Evolutionary conservation across 2,797 vertebrate species (phyloP).

Genomic region (Sarcophilus harrisii): DNA sequence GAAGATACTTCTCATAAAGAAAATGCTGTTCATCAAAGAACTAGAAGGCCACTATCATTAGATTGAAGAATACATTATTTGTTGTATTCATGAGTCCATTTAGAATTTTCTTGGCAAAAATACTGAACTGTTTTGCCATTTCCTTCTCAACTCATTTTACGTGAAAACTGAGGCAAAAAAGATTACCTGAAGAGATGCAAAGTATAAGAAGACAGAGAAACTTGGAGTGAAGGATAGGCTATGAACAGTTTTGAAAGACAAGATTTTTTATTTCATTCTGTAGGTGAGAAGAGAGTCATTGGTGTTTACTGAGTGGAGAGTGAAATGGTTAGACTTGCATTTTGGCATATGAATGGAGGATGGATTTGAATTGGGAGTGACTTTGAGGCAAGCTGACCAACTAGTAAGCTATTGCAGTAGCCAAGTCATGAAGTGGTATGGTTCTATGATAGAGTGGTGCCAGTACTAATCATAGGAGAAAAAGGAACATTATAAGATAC

Average conservation of each 20-base stretch:
- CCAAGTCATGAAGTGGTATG: not conserved
- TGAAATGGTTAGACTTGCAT: not conserved
- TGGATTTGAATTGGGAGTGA: not conserved
- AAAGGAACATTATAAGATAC: not conserved
- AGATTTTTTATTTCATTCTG: not conserved
- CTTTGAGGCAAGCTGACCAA: not conserved
- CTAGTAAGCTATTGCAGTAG: not conserved
- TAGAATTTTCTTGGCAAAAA: not conserved
- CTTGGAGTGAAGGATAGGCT: not conserved
- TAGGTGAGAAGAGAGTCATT: not conserved
- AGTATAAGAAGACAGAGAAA: not conserved
- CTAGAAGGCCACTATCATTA: not conserved
- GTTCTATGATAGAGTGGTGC: not conserved
- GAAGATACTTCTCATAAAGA: not conserved
- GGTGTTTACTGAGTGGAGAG: not conserved
- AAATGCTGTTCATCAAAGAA: not conserved
- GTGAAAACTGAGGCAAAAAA: not conserved
- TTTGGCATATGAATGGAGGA: not conserved
- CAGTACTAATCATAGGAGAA: not conserved
- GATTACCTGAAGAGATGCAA: not conserved
- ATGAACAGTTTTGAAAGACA: not conserved
- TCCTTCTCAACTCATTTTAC: not conserved
- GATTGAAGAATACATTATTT: not conserved
- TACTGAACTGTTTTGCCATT: not conserved
- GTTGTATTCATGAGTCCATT: not conserved